phyloP scores from a whole-genome alignment of 2,113 vertebrate species.

The Peromyscus californicus region DNA sequence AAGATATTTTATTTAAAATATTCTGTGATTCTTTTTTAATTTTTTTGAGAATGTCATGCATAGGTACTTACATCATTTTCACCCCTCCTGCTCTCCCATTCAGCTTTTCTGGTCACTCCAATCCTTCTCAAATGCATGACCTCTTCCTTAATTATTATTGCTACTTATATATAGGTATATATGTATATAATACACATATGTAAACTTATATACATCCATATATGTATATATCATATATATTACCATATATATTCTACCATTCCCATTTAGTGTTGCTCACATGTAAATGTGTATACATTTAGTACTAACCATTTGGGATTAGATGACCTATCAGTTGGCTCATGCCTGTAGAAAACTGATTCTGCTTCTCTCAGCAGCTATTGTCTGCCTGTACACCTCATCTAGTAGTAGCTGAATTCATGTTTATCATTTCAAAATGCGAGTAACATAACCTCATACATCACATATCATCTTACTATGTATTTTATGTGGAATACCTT shows the following conservation, averaged over 20 bases:
- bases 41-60: background rate
- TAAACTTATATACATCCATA: background rate
- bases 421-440: background rate
- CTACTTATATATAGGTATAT: background rate
- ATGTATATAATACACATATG: background rate
- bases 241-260: background rate
- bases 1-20: slow-evolving; percentile 34
- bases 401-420: background rate
- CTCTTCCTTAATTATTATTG: background rate
- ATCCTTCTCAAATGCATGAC: background rate
- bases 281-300: background rate
- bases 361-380: background rate
- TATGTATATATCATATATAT: background rate
- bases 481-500: background rate
- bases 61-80: background rate
- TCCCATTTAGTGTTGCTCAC: background rate
- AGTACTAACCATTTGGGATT: background rate
- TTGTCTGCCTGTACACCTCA: background rate
- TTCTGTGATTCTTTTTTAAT: background rate
- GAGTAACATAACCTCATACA: background rate
- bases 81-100: background rate
- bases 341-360: background rate
- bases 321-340: too few relatives aligned
- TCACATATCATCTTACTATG: background rate
- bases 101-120: background rate